Evolutionary conservation across 2,888 invertebrate species (phyloP), one percentile per base, ranked within the genome.

Genomic region (Biston betularia): DNA sequence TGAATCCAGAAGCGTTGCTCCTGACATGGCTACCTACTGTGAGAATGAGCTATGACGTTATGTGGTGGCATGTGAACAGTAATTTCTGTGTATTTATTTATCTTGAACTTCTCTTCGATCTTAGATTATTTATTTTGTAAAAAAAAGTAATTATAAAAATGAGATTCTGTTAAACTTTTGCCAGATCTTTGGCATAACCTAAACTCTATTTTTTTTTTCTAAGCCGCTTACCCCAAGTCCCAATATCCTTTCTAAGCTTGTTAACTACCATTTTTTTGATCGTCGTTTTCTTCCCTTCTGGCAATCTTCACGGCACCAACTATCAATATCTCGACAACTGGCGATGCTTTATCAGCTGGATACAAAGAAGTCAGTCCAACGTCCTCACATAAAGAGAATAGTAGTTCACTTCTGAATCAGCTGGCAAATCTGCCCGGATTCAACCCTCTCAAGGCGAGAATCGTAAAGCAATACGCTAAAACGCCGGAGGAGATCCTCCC

Each of bases 361-460:
- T 89, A 89, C 84, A 91, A 86, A 84, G 93, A 94, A 92, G 87
- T 94, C 87, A 94, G 94, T 88, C 94, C 94, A 66, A 94, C 94
- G 68, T 94, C 94, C 82, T 94, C 94, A 79, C 93, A 94, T 89
- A 94, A 94, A 90, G 95, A 95, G 88, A 95, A 95, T 94, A 95
- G 95, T 94, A 95, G 95, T 94, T 95, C 95, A 82, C 93, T 96
- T 89, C 95, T 96, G 90, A 95, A 95, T 86, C 95, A 95, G 89
- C 94, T 96, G 89, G 94, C 95, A 89, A 95, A 95, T 90, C 94
- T 96, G 82, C 96, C 95, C 74, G 95, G 95, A 89, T 95, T 95
- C 89, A 95, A 95, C 93, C 94, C 95, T 78, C 93, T 95, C 88
- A 95, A 95, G 92, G 95, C 95, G 88, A 95, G 96, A 86, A 95